Conservation (phyloP, 2,113 vertebrate genomes). For the Mirounga angustirostris region DNA sequence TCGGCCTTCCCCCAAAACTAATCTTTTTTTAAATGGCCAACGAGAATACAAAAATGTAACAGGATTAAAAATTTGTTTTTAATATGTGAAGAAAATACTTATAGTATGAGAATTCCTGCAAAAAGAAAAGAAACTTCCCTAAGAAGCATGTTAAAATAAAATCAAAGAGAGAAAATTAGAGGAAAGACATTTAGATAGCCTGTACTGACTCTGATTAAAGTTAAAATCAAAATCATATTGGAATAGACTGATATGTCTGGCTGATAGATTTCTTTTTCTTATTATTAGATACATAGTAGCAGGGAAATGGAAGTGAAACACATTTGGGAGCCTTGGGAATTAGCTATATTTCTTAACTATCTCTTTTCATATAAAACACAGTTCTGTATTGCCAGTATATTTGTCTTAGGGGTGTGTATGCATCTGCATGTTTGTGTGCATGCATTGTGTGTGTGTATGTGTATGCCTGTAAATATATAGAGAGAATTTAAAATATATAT, state of each 20-base stretch:
- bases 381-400: background rate
- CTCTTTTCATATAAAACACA: conserved; percentile 30
- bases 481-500: background rate
- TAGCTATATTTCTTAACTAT: background rate
- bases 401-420: background rate
- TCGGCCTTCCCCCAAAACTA: background rate
- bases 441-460: background rate
- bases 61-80: conserved; percentile 32
- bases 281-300: background rate
- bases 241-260: background rate
- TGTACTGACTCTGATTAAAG: conserved; percentile 43
- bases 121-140: background rate
- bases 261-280: background rate
- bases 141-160: conserved; percentile 43
- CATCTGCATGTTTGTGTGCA: background rate
- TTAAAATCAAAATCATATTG: conserved; percentile 44
- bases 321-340: background rate
- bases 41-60: background rate
- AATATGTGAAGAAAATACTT: conserved; percentile 31
- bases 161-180: conserved; percentile 24
- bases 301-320: conserved; percentile 16
- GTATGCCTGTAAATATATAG: background rate
- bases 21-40: background rate
- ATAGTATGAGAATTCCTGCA: background rate
- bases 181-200: background rate